Percentiles rank a stretch among this genome's conserved stretches.
Conservation (phyloP, 1,140 invertebrate genomes). For the Heliconius melpomene region DNA sequence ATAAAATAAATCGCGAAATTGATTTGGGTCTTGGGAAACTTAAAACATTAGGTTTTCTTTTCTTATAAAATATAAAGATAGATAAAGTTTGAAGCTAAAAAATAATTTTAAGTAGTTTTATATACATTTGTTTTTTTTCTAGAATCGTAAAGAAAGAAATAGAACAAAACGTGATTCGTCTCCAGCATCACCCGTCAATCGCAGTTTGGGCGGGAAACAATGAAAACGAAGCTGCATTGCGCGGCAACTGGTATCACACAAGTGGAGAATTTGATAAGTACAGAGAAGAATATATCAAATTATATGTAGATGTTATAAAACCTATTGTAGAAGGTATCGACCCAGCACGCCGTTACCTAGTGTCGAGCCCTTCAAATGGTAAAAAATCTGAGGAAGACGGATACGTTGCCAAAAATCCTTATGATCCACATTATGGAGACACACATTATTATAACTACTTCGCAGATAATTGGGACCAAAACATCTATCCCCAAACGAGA, state of each 20-base stretch:
- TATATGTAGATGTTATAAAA: conserved; percentile 92
- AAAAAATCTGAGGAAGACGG: conserved; percentile 87
- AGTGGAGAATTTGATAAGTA: conserved; percentile 82
- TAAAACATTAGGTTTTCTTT: no score
- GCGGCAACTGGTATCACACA: conserved; percentile 92
- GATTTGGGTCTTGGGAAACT: no score
- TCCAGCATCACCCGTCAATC: conserved; percentile 95
- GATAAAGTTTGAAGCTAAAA: no score
- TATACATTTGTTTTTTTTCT: conserved; percentile 35
- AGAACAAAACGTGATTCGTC: conserved; percentile 89
- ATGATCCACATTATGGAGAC: conserved; percentile 92
- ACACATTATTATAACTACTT: conserved; percentile 96
- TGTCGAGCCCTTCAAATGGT: conserved; percentile 97
- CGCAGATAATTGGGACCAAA: conserved; percentile 89
- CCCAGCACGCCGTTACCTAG: conserved; percentile 85
- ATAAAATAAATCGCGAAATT: no score
- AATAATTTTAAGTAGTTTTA: not conserved
- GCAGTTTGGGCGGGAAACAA: conserved; percentile 97
- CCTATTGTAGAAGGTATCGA: conserved; percentile 85
- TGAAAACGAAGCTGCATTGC: conserved; percentile 96
- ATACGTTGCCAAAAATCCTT: conserved; percentile 89
- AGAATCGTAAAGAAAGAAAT: conserved; percentile 90
- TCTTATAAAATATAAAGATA: no score
- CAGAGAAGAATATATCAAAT: conserved; percentile 90
- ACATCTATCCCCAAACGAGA: conserved; percentile 89